Evolutionary conservation across 2,888 invertebrate species (phyloP).

Genomic region (Limnephilus lunatus): DNA sequence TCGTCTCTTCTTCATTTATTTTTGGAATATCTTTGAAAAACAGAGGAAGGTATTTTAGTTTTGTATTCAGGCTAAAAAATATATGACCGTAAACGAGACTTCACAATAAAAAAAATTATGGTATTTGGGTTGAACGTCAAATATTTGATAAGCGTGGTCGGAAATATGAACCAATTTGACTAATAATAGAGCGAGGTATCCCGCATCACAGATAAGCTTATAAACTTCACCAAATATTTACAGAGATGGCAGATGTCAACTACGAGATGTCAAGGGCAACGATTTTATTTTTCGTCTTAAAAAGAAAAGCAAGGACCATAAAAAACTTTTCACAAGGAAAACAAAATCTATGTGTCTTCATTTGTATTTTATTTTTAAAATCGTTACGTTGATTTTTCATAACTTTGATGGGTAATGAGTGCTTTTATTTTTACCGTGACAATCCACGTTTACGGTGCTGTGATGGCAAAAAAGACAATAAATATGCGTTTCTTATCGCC

Average conservation of each 20-base stretch:
- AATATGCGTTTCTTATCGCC: no score
- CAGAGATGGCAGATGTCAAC: constrained; percentile 25
- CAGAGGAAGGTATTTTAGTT: not conserved
- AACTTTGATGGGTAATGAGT: no score
- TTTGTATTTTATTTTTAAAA: not conserved
- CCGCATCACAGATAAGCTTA: not conserved
- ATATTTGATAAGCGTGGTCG: not conserved
- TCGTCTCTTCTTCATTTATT: not conserved
- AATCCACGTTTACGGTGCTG: no score
- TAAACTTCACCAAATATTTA: not conserved
- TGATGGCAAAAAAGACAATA: no score
- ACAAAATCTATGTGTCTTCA: not conserved
- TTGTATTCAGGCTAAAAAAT: not conserved
- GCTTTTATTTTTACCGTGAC: no score
- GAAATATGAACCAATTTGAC: not conserved
- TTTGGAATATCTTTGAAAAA: not conserved
- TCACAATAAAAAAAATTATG: not conserved
- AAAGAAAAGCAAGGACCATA: not conserved
- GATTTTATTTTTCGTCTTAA: not conserved
- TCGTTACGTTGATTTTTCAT: not conserved
- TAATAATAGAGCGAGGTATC: not conserved
- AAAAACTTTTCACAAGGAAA: not conserved
- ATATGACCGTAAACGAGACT: not conserved
- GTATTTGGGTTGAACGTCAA: not conserved
- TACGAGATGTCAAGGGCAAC: not conserved